A percentile compares a stretch with the other conserved stretches of the same genome.
Evolutionary conservation across 2,113 vertebrate species (phyloP).

Genomic region (Montifringilla adamsi): DNA sequence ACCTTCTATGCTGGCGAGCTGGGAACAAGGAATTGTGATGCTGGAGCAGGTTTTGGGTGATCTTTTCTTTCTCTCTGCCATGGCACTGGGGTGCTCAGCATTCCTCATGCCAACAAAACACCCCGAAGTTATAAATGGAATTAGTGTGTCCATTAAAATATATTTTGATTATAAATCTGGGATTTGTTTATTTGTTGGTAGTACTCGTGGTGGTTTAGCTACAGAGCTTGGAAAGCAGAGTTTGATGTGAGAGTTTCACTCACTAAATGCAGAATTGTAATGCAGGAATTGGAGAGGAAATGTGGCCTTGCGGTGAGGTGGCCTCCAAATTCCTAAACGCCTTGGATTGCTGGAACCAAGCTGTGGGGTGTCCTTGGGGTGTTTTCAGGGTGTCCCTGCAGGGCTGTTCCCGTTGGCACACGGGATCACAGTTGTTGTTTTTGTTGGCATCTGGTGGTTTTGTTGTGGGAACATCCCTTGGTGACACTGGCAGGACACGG

Average conservation of each 20-base stretch:
- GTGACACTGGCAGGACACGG: background rate
- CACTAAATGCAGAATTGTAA: background rate
- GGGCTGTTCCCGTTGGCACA: rapidly evolving
- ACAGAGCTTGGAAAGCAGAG: rapidly evolving
- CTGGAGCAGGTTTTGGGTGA: background rate
- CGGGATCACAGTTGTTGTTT: rapidly evolving
- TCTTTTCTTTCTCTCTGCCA: background rate
- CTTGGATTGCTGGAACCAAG: rapidly evolving
- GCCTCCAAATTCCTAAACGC: rapidly evolving
- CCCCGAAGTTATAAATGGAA: background rate
- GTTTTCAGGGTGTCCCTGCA: background rate
- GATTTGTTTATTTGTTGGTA: background rate
- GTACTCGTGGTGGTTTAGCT: background rate
- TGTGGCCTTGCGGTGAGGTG: background rate
- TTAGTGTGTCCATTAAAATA: background rate
- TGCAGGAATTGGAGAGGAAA: background rate
- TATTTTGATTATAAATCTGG: background rate
- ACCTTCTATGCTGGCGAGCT: background rate
- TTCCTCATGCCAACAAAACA: background rate
- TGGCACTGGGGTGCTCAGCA: background rate
- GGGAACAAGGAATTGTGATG: background rate
- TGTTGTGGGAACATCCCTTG: background rate
- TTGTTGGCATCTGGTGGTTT: rapidly evolving
- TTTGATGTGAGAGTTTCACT: background rate
- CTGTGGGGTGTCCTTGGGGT: background rate